These are phyloP conservation scores for Psilopogon haemacephalus DNA, from an alignment of 2,113 vertebrate species.

Conservation along the genomic window DNA sequence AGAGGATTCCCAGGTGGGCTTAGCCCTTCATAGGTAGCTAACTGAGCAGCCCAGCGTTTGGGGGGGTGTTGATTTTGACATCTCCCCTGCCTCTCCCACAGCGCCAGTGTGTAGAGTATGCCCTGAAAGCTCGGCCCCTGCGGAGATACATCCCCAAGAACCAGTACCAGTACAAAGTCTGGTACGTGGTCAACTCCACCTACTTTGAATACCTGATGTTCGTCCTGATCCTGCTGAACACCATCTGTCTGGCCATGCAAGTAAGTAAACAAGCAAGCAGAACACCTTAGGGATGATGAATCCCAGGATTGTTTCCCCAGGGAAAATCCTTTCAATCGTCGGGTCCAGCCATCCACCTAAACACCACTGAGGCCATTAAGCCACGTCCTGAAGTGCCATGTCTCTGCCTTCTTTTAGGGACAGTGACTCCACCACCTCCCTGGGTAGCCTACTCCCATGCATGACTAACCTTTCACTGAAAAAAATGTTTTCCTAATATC, in stretches of 20 bases:
- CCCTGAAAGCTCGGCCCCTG: slow-evolving; percentile 93
- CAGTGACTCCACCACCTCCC: no score
- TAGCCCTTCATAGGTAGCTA: no score
- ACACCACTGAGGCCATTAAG: no score
- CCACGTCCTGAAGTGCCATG: no score
- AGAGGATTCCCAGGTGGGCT: no score
- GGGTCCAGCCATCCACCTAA: no score
- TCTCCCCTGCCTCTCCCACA: slow-evolving; percentile 57
- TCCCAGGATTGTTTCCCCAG: no score
- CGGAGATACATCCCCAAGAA: slow-evolving; percentile 98
- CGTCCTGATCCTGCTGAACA: slow-evolving; percentile 97
- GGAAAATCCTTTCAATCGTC: no score
- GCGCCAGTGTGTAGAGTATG: slow-evolving; percentile 98
- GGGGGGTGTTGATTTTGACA: background rate
- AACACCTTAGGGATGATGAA: background rate
- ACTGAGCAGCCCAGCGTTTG: background rate
- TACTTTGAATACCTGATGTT: slow-evolving; percentile 99
- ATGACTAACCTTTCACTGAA: no score
- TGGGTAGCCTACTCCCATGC: no score
- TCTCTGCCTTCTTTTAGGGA: no score
- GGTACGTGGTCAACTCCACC: slow-evolving; percentile 99
- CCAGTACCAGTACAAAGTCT: slow-evolving; percentile 98
- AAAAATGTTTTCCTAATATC: no score
- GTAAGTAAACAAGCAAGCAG: slow-evolving; percentile 71
- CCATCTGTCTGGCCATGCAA: slow-evolving; percentile 99